Conservation (phyloP, 1,140 invertebrate genomes). For the Drosophila prosaltans region DNA sequence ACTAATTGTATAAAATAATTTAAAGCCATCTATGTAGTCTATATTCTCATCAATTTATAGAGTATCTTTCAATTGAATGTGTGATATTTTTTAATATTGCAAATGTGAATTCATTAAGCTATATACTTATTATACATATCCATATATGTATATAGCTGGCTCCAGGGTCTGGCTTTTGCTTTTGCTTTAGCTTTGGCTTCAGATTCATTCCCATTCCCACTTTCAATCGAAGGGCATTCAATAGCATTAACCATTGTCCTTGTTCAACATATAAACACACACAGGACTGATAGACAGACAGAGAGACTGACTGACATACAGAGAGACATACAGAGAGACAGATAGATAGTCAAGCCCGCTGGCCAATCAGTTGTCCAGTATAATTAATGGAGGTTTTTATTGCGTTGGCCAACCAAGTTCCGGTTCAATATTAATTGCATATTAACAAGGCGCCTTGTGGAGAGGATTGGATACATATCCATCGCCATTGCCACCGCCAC, state of each 20-base stretch:
- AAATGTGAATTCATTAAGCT: constrained; percentile 21
- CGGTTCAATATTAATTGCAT: constrained; percentile 32
- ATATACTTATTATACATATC: background rate
- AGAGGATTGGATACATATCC: constrained; percentile 1
- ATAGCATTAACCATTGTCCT: constrained; percentile 13
- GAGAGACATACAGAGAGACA: constrained; percentile 1
- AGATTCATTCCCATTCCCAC: background rate
- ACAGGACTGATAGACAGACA: background rate
- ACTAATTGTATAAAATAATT: too few relatives aligned
- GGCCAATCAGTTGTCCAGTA: constrained; percentile 21
- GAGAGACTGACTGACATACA: background rate
- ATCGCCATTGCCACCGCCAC: background rate
- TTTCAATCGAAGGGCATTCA: background rate
- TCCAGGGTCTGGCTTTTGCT: background rate
- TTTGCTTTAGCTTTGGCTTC: background rate
- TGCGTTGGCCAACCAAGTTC: constrained; percentile 20
- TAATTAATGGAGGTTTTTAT: constrained; percentile 30
- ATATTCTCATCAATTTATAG: background rate
- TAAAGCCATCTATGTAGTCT: too few relatives aligned
- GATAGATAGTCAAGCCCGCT: background rate
- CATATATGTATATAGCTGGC: background rate
- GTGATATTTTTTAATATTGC: constrained; percentile 9
- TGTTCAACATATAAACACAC: background rate
- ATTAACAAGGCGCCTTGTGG: constrained; percentile 21
- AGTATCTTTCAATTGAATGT: constrained; percentile 2